A percentile compares a stretch with the other conserved stretches of the same genome.
Evolutionary conservation across 2,888 invertebrate genomes (phyloP).

Genomic region (Leucania comma): DNA sequence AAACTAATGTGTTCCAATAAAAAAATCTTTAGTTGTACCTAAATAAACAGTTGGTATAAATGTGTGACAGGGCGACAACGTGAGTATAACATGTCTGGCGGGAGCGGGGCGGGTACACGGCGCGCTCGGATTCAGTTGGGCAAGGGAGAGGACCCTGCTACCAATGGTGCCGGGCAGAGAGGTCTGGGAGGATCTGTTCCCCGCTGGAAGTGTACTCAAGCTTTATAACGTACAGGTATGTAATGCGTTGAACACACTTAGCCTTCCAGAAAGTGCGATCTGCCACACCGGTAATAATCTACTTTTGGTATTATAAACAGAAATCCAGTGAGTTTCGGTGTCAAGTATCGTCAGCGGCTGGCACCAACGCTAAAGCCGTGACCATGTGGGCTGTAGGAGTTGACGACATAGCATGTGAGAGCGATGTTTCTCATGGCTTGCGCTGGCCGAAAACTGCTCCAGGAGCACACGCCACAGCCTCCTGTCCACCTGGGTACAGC

Average conservation of each 20-base stretch:
- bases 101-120: slow-evolving; percentile 92
- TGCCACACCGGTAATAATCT: neutral
- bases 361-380: slow-evolving; percentile 89
- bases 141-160: slow-evolving; percentile 94
- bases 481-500: slow-evolving; percentile 89
- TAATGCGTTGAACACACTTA: neutral
- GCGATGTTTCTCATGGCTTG: slow-evolving; percentile 90
- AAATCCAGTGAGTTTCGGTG: slow-evolving; percentile 95
- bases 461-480: slow-evolving; percentile 91
- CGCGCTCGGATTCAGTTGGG: slow-evolving; percentile 95
- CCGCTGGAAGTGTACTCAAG: slow-evolving; percentile 95
- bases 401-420: slow-evolving; percentile 87
- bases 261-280: too few species aligned
- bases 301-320: slow-evolving; percentile 75
- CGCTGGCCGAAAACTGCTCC: slow-evolving; percentile 93
- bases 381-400: slow-evolving; percentile 92
- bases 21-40: too few species aligned
- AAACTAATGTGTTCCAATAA: too few species aligned
- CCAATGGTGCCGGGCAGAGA: slow-evolving; percentile 94
- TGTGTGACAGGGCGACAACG: slow-evolving; percentile 91
- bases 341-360: slow-evolving; percentile 91
- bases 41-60: neutral
- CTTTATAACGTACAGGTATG: slow-evolving; percentile 94
- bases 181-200: slow-evolving; percentile 96
- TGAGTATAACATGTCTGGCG: slow-evolving; percentile 93